Conservation (phyloP, 2,797 vertebrate species). For the Glossophaga mutica region DNA sequence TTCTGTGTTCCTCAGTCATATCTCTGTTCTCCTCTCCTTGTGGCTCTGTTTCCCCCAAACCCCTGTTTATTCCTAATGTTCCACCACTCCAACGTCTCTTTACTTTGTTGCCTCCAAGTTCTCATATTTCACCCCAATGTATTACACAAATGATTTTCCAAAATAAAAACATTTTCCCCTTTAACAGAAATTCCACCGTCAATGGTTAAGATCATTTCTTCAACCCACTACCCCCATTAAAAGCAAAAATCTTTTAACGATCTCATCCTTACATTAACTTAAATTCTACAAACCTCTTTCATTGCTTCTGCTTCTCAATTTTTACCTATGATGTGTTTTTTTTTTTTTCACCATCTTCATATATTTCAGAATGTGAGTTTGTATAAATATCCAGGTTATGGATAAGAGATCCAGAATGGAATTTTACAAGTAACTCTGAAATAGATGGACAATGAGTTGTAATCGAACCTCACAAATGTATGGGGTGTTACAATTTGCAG, state of each 20-base stretch:
- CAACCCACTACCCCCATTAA: not conserved
- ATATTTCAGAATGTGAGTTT: not conserved
- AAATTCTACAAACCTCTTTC: not conserved
- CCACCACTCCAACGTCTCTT: not conserved
- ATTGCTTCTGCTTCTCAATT: not conserved
- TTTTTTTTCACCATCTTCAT: not conserved
- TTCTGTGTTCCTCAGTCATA: rapidly evolving
- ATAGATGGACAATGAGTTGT: not conserved
- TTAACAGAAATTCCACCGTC: not conserved
- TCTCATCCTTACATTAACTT: not conserved
- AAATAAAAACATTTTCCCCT: not conserved
- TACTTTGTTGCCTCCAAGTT: not conserved
- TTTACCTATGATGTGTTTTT: not conserved
- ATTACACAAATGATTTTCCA: not conserved
- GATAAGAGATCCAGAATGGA: not conserved
- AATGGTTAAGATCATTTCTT: not conserved
- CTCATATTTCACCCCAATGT: not conserved
- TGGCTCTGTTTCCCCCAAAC: not conserved
- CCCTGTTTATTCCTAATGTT: not conserved
- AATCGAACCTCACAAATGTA: not conserved
- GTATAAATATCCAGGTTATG: not conserved
- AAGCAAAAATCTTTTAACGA: not conserved
- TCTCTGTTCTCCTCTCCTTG: not conserved
- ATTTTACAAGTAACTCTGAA: not conserved
- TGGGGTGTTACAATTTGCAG: not conserved